phyloP scores from a whole-genome alignment of 2,113 vertebrate genomes.

The Stigmatopora argus region DNA sequence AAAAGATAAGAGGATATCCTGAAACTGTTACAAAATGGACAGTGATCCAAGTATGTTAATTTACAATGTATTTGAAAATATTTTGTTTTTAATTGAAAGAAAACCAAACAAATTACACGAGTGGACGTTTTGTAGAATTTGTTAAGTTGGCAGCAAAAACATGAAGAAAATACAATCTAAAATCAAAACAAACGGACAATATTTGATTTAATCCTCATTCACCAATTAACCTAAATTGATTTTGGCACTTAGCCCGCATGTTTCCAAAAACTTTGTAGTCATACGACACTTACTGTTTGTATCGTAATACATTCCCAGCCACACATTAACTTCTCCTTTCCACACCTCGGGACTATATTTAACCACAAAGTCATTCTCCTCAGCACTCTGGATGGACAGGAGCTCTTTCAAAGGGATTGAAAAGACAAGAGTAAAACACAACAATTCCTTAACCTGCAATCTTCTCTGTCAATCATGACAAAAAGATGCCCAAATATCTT shows the following conservation, averaged over 20 bases:
- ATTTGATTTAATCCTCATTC: not conserved
- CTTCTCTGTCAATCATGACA: not conserved
- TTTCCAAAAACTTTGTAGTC: not conserved
- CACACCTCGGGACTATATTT: constrained; percentile 64
- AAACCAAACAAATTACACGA: not conserved
- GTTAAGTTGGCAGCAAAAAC: too few species aligned
- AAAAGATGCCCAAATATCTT: not conserved
- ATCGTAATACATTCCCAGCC: constrained; percentile 71
- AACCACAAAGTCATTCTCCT: constrained; percentile 65
- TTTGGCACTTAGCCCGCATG: not conserved
- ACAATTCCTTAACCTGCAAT: not conserved
- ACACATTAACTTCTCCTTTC: constrained; percentile 63
- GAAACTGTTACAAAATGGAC: constrained; percentile 10
- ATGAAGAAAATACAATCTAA: too few species aligned
- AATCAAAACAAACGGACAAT: too few species aligned
- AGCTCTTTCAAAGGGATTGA: constrained; percentile 51
- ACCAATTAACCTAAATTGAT: not conserved
- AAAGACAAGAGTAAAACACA: not conserved
- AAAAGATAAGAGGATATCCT: constrained; percentile 42
- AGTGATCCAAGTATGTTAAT: constrained; percentile 10
- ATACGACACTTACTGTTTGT: constrained; percentile 58
- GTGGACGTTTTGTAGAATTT: too few species aligned
- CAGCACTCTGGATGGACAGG: constrained; percentile 57
- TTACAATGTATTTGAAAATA: not conserved
- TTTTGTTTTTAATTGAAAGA: not conserved